phyloP scores from a whole-genome alignment of 1,140 invertebrate species.

The Atta cephalotes region DNA sequence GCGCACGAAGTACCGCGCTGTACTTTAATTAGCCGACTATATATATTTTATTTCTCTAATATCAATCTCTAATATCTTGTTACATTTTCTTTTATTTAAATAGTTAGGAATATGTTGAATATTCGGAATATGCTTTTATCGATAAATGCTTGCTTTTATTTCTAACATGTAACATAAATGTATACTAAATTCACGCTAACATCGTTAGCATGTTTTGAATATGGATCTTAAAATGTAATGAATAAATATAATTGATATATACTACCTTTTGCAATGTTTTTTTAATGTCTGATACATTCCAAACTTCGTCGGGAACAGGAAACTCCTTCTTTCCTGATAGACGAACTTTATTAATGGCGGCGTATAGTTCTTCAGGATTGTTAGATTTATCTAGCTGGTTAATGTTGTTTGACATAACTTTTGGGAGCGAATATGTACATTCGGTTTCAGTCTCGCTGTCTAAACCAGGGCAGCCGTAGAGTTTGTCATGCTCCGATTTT shows the following conservation, averaged over 20 bases:
- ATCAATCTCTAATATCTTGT: too few species aligned
- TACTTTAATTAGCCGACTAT: too few species aligned
- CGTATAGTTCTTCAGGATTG: constrained; percentile 84
- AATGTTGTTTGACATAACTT: constrained; percentile 77
- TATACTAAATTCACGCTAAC: too few species aligned
- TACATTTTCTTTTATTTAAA: too few species aligned
- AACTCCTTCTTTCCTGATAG: constrained; percentile 78
- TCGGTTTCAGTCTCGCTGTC: constrained; percentile 72
- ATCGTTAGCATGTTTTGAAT: too few species aligned
- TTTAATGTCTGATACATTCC: constrained; percentile 79
- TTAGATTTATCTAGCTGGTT: constrained; percentile 75
- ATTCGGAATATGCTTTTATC: too few species aligned
- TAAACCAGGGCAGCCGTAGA: constrained; percentile 78
- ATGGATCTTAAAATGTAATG: not conserved
- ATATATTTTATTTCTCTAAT: too few species aligned
- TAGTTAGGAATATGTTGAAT: too few species aligned
- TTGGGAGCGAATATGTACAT: constrained; percentile 80
- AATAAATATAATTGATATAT: not conserved
- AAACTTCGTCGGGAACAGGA: constrained; percentile 81
- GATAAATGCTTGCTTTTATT: too few species aligned
- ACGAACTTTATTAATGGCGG: constrained; percentile 83
- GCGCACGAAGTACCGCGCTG: too few species aligned
- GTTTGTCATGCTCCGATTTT: constrained; percentile 59
- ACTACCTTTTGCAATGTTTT: constrained; percentile 77
- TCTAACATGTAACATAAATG: too few species aligned